Conservation (phyloP, 2,797 vertebrate genomes). For the Furcifer pardalis region DNA sequence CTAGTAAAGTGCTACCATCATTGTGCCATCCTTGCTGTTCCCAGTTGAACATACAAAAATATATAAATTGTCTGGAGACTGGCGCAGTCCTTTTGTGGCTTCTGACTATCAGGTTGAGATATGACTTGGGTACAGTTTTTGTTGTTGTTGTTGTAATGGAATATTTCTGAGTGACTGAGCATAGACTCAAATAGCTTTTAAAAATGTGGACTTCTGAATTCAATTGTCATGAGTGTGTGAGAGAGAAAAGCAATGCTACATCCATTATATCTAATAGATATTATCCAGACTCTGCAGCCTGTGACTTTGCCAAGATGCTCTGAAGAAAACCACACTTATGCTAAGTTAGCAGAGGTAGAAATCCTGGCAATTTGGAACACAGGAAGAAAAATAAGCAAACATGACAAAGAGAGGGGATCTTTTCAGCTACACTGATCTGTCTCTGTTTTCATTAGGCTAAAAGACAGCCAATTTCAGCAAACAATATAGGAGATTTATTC, state of each 20-base stretch:
- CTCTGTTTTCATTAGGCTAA: conserved; percentile 43
- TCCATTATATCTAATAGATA: conserved; percentile 7
- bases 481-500: conserved; percentile 52
- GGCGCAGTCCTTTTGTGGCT: not conserved
- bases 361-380: not conserved
- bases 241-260: not conserved
- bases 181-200: not conserved
- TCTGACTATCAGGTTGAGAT: not conserved
- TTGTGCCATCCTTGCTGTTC: not conserved
- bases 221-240: not conserved
- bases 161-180: conserved; percentile 4
- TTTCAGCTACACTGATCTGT: conserved; percentile 12
- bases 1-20: not conserved
- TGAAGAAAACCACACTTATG: conserved; percentile 9
- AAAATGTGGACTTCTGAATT: not conserved
- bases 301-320: conserved; percentile 4
- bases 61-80: not conserved
- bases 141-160: conserved; percentile 12
- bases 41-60: not conserved
- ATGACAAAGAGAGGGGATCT: conserved; percentile 18
- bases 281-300: not conserved
- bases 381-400: not conserved
- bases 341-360: not conserved
- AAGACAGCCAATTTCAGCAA: conserved; percentile 54
- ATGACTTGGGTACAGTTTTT: not conserved